Evolutionary conservation across 2,888 invertebrate genomes (phyloP).

Genomic region (Furcula furcula): DNA sequence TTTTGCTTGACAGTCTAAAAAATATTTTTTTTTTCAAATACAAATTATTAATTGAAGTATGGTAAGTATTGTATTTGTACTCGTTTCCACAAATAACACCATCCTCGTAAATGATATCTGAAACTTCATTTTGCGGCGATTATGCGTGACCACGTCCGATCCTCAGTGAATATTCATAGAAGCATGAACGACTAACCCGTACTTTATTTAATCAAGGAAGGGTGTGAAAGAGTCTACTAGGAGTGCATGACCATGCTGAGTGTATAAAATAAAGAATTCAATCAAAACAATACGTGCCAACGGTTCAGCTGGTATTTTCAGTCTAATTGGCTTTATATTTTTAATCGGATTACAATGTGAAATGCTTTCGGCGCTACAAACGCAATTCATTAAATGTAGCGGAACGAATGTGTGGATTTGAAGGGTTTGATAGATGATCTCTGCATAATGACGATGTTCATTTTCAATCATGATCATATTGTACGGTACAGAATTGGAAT

Average conservation of each 20-base stretch:
- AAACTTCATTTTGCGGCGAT: conserved; percentile 23
- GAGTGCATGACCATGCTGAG: conserved; percentile 10
- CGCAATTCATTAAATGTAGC: conserved; percentile 21
- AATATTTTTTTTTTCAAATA: too few relatives aligned
- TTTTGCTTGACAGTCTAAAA: too few relatives aligned
- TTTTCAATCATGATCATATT: conserved; percentile 11
- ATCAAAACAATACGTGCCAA: conserved; percentile 8
- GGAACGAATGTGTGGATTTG: conserved; percentile 13
- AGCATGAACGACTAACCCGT: conserved; percentile 17
- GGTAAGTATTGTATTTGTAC: too few relatives aligned
- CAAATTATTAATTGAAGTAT: too few relatives aligned
- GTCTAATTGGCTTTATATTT: conserved; percentile 18
- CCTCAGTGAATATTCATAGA: conserved; percentile 40
- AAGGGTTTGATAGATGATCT: conserved; percentile 21
- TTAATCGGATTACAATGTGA: conserved; percentile 15
- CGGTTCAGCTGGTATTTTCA: neutral
- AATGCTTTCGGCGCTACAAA: conserved; percentile 6
- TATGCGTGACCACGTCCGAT: conserved; percentile 41
- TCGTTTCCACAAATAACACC: too few relatives aligned
- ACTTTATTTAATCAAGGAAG: conserved; percentile 22
- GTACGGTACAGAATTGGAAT: neutral
- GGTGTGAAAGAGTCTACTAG: conserved; percentile 10
- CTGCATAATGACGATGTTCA: conserved; percentile 6
- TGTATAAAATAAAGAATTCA: conserved; percentile 5
- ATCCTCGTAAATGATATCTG: too few relatives aligned